Base-by-base conservation (phyloP, 1,140 invertebrate species). In the Drosophila nebulosa region DNA sequence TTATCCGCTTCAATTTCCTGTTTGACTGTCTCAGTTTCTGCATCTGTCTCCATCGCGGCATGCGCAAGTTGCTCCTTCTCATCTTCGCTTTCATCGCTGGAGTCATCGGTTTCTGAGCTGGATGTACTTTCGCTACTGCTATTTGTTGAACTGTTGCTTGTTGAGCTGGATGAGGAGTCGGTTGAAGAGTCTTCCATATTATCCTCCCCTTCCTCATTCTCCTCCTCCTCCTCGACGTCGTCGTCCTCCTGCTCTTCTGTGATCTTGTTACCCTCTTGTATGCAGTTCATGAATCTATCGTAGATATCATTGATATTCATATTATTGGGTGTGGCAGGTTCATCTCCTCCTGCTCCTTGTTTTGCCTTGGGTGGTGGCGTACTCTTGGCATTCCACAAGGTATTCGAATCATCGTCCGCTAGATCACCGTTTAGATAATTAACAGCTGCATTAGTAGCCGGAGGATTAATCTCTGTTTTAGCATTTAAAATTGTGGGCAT, bases 271-370 rank as follows among this genome's bases (percentile, higher is more conserved):
- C 30, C 24, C 16, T 26, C 55, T 21, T 91, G 71, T 42, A 91
- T 91, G 74, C 88, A 91, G 64, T 81, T 89, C 61, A 91, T 84
- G 57, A 91, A 91, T 24, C 88, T 89, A 26, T 91, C 79, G 58
- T 91, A 91, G n/a, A 91, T 6, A 3, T 88, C 79, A 32, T 91
- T 71, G 52, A 91, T 90, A 46, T 76, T 79, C 5, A 78, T 7
- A 32, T 30, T 14, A 12, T 55, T 55, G 1, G 27, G 26, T 26
- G 6, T 73, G 7, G 35, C 27, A 5, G 52, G 32, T 18, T 21
- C n/a, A 6, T 18, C 14, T 12, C 36, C 7, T 12, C 36, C 7
- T 14, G 6, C 5, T 14, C 9, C 12, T 53, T 53, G 51, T n/a
- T 74, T 78, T 1, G 61, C 46, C 14, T 77, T 84, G 7, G 81